A percentile compares a stretch with the other conserved stretches of the same genome.
phyloP scores from a whole-genome alignment of 37 sponge, comb jelly and placozoan genomes.

The Halisarca cf. caerulea region DNA sequence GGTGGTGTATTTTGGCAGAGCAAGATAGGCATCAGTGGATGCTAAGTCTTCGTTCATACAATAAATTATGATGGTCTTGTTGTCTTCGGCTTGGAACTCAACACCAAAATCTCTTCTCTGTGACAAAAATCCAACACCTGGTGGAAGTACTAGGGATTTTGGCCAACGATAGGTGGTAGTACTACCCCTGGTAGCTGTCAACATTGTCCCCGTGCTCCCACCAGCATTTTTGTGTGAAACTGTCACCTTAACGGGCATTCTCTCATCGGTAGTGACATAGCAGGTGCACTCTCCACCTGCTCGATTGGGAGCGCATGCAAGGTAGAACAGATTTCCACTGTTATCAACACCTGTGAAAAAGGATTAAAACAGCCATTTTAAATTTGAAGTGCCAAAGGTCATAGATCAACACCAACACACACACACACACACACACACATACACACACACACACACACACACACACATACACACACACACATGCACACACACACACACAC shows the following conservation, averaged over 20 bases:
- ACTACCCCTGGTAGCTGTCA: background rate
- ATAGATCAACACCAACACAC: no score
- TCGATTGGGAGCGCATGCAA: slow-evolving; percentile 9
- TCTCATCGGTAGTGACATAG: slow-evolving; percentile 22
- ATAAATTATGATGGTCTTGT: slow-evolving; percentile 2
- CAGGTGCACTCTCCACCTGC: background rate
- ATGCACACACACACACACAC: no score
- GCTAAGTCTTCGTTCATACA: slow-evolving; percentile 33
- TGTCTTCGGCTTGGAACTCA: background rate
- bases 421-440: no score
- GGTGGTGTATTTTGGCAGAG: slow-evolving; percentile 24
- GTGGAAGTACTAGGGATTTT: background rate
- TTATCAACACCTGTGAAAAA: background rate
- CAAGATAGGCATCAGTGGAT: slow-evolving; percentile 49
- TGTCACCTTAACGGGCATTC: background rate
- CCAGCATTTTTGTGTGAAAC: background rate
- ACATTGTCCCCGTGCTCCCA: background rate
- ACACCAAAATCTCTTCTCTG: background rate
- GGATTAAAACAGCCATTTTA: no score
- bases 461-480: no score
- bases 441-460: no score
- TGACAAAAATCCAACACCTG: background rate
- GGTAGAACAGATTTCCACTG: slow-evolving; percentile 14
- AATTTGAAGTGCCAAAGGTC: no score
- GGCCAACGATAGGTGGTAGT: background rate